Conservation (phyloP, 2,113 vertebrate species). For the Meles meles region DNA sequence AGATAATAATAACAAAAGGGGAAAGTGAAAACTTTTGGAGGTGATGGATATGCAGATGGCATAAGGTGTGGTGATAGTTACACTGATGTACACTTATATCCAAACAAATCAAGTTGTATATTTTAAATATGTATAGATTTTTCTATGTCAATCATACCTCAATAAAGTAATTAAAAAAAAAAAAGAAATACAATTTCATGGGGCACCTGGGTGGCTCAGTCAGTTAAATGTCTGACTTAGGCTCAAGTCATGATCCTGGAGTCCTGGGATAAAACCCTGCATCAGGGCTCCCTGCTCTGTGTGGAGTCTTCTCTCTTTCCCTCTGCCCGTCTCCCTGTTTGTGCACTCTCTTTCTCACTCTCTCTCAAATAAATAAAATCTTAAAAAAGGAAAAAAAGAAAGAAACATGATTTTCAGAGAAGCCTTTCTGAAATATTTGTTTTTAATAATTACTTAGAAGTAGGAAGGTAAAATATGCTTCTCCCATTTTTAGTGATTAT, state of each 20-base stretch:
- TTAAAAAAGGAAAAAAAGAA: no score
- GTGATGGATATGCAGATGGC: neutral
- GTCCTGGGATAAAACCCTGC: no score
- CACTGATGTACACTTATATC: neutral
- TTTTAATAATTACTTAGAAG: neutral
- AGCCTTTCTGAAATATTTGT: neutral
- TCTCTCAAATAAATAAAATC: no score
- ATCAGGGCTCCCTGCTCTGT: no score
- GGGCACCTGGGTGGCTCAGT: no score
- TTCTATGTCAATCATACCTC: neutral
- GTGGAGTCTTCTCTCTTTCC: no score
- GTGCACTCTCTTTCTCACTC: no score
- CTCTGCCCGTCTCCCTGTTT: no score
- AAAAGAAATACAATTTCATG: neutral
- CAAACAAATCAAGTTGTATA: neutral
- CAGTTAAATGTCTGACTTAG: no score
- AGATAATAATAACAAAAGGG: neutral
- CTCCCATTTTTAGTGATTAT: neutral
- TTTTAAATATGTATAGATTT: neutral
- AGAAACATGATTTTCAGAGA: neutral
- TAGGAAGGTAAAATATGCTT: neutral
- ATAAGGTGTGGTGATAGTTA: neutral
- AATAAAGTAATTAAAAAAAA: neutral
- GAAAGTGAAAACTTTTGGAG: neutral
- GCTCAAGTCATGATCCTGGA: no score